Evolutionary conservation across 2,888 invertebrate species (phyloP).

Genomic region (Scrobipalpa atriplicella): DNA sequence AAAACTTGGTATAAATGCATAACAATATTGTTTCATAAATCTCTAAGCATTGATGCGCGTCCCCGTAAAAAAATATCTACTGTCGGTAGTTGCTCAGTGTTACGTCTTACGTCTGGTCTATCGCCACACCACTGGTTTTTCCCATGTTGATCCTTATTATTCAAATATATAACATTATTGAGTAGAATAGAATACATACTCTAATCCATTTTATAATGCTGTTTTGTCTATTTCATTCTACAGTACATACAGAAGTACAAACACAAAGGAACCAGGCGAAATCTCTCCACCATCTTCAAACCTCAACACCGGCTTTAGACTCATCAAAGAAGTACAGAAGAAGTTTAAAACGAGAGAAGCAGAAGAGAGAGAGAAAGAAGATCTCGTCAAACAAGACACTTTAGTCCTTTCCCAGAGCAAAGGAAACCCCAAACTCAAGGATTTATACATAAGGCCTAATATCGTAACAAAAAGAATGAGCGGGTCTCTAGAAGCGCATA

Average conservation of each 20-base stretch:
- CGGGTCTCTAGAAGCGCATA: slow-evolving; percentile 96
- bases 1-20: too few relatives aligned
- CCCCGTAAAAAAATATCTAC: too few relatives aligned
- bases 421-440: slow-evolving; percentile 98
- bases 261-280: slow-evolving; percentile 98
- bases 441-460: slow-evolving; percentile 99
- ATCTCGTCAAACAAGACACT: slow-evolving; percentile 99
- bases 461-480: slow-evolving; percentile 98
- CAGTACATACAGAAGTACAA: slow-evolving; percentile 97
- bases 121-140: too few relatives aligned
- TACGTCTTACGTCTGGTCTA: too few relatives aligned
- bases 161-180: too few relatives aligned
- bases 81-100: too few relatives aligned
- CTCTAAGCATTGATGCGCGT: too few relatives aligned
- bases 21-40: too few relatives aligned
- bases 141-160: too few relatives aligned
- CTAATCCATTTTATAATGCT: too few relatives aligned
- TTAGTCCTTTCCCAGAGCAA: slow-evolving; percentile 96
- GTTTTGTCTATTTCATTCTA: too few relatives aligned
- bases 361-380: slow-evolving; percentile 99
- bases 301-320: slow-evolving; percentile 96
- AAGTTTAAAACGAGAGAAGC: slow-evolving; percentile 99
- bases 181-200: too few relatives aligned
- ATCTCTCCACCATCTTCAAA: slow-evolving; percentile 97
- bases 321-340: slow-evolving; percentile 99